Base-by-base conservation (phyloP, 2,113 vertebrate genomes). In the Anas platyrhynchos region DNA sequence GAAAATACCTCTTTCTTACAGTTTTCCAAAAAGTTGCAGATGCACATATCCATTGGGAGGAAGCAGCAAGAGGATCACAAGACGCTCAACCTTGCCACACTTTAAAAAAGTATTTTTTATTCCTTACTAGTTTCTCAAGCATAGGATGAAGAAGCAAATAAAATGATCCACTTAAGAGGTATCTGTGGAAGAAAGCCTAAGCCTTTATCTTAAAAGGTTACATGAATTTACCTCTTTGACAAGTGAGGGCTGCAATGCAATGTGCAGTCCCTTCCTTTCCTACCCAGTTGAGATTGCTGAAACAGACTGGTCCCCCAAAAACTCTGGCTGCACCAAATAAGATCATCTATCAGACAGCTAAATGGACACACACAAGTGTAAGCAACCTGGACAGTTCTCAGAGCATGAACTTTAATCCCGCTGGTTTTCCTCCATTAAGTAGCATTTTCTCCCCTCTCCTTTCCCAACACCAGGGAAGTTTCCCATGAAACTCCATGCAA, bases 361-460 rank as follows among this genome's bases (percentile, higher is more conserved):
- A 80, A 83, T 5, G 22, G 41, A 93, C 46, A 46, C 32, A 16
- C 1, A 2, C 6, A 55, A 61, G 23, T 11, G 18, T 22, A 71
- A 46, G 65, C 23, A 72, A 38, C 52, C 27, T 52, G 44, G 86
- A 94, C 88, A 91, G 74, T 95, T 89, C 75, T 73, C 80, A 77
- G 94, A 91, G 79, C 85, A 94, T 85, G 94, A 95, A 91, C 91
- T 94, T 96, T 95, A 56, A 85, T 95, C 83, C 91, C 77, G 92
- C 36, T 65, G 20, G 5, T 26, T 65, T 31, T 17, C 36, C 36
- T 66, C 46, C 29, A 52, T 52, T 43, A 79, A 52, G 59, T 38
- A 65, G 31, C 7, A 5, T 17, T 63, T 29, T 66, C 62, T 54
- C 29, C 41, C 23, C 25, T 36, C 46, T 38, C 34, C 18, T 17